These are phyloP conservation scores for Brachyistius frenatus DNA, from an alignment of 2,113 vertebrate species.

Conservation along the genomic window DNA sequence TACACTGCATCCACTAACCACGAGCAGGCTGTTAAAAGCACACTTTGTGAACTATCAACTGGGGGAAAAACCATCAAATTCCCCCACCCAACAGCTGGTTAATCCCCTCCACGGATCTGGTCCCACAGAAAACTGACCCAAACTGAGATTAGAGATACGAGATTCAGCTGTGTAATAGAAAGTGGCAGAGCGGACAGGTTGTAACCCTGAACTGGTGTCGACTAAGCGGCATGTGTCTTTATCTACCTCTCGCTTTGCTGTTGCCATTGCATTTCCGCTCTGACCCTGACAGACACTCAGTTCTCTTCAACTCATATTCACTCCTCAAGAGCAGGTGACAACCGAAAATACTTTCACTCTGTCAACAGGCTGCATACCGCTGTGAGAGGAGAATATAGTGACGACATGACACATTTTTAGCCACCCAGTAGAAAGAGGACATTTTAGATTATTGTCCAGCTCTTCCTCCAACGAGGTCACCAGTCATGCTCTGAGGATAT, in stretches of 20 bases:
- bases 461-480: conserved; percentile 55
- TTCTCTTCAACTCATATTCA: conserved; percentile 50
- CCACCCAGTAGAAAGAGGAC: conserved; percentile 31
- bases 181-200: conserved; percentile 60
- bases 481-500: conserved; percentile 33
- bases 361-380: conserved; percentile 49
- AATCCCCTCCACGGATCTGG: conserved; percentile 36
- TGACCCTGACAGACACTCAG: conserved; percentile 54
- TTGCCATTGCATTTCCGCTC: conserved; percentile 62
- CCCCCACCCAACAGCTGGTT: conserved; percentile 62
- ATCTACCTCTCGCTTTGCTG: conserved; percentile 37
- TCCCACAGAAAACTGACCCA: conserved; percentile 29
- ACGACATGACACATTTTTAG: conserved; percentile 54
- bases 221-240: conserved; percentile 37
- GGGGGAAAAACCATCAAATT: conserved; percentile 18
- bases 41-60: conserved; percentile 40
- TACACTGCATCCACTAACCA: conserved; percentile 30
- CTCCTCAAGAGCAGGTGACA: conserved; percentile 75
- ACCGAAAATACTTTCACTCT: conserved; percentile 71
- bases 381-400: conserved; percentile 26
- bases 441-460: conserved; percentile 23
- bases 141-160: conserved; percentile 10
- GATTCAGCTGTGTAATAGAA: conserved; percentile 68
- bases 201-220: conserved; percentile 49
- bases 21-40: conserved; percentile 41